phyloP scores from a whole-genome alignment of 1,140 invertebrate species.

The Drosophila sp. region DNA sequence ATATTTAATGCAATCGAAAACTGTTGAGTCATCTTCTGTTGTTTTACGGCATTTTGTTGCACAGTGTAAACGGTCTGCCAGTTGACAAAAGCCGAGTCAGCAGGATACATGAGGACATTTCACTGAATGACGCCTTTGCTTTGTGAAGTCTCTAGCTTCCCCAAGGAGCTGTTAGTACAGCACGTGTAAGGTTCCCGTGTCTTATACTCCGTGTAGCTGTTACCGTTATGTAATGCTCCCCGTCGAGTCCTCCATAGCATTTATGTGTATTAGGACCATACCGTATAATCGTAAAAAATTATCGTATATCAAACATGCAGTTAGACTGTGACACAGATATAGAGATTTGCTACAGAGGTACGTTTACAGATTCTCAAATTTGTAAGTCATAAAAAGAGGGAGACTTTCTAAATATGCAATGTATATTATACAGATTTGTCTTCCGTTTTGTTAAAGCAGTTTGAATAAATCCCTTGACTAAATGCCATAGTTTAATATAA shows the following conservation, averaged over 20 bases:
- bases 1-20: background rate
- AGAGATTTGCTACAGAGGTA: slow-evolving; percentile 10
- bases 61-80: slow-evolving; percentile 35
- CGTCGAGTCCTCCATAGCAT: slow-evolving; percentile 54
- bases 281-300: slow-evolving; percentile 73
- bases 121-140: slow-evolving; percentile 17
- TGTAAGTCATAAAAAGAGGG: slow-evolving; percentile 5
- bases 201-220: slow-evolving; percentile 25
- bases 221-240: slow-evolving; percentile 45
- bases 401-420: background rate
- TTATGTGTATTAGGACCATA: slow-evolving; percentile 66
- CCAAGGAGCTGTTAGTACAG: slow-evolving; percentile 56
- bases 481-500: slow-evolving; percentile 6
- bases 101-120: slow-evolving; percentile 29
- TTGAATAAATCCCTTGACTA: slow-evolving; percentile 60
- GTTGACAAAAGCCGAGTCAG: slow-evolving; percentile 36
- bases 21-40: background rate
- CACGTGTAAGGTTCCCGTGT: slow-evolving; percentile 40
- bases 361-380: slow-evolving; percentile 8
- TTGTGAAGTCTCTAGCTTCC: slow-evolving; percentile 38
- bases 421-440: background rate
- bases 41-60: slow-evolving; percentile 19
- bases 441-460: slow-evolving; percentile 19
- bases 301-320: slow-evolving; percentile 63
- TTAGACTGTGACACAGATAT: slow-evolving; percentile 9